phyloP scores from a whole-genome alignment of 2,888 invertebrate genomes.

The Furcula furcula region DNA sequence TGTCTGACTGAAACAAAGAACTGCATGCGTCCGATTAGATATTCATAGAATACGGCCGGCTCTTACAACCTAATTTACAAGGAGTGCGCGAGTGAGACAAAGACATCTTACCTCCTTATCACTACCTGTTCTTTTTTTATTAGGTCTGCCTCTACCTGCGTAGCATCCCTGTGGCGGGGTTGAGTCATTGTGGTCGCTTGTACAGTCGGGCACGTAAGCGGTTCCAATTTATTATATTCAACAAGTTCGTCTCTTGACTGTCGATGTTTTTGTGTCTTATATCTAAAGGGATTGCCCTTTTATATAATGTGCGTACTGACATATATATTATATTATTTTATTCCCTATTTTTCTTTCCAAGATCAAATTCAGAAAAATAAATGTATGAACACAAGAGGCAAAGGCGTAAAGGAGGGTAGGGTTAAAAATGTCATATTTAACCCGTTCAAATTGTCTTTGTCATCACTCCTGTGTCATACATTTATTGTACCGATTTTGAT shows the following conservation, averaged over 20 bases:
- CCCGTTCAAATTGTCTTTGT: no score
- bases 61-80: slow-evolving; percentile 29
- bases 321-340: no score
- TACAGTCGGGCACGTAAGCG: slow-evolving; percentile 31
- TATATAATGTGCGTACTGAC: no score
- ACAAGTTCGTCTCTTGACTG: slow-evolving; percentile 36
- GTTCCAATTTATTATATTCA: slow-evolving; percentile 34
- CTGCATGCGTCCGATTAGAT: slow-evolving; percentile 15
- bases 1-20: slow-evolving; percentile 18
- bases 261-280: slow-evolving; percentile 21
- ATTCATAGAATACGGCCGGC: slow-evolving; percentile 25
- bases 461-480: no score
- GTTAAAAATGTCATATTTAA: no score
- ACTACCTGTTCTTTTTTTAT: slow-evolving; percentile 48
- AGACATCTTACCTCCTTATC: slow-evolving; percentile 24
- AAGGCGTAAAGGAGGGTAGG: no score
- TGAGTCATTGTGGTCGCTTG: slow-evolving; percentile 40
- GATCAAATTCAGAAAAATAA: no score
- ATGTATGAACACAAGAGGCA: no score
- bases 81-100: slow-evolving; percentile 21
- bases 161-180: slow-evolving; percentile 33
- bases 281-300: slow-evolving; percentile 27
- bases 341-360: no score
- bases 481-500: no score
- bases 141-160: slow-evolving; percentile 38